These are phyloP conservation scores for Dorcus hopei DNA, from an alignment of 2,888 invertebrate genomes.

Conservation along the genomic window DNA sequence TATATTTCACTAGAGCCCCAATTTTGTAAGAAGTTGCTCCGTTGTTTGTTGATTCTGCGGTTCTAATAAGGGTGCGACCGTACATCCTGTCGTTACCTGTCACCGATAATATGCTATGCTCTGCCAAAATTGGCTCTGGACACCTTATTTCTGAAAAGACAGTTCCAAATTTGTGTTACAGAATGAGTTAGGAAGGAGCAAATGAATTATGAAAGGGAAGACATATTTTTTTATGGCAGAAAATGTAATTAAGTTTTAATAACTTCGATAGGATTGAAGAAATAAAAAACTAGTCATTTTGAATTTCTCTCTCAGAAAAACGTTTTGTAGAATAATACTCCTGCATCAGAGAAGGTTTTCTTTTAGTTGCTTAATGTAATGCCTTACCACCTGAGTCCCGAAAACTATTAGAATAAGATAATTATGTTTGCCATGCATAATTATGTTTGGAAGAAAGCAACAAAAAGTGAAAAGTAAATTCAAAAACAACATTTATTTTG, in stretches of 20 bases:
- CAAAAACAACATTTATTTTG: no score
- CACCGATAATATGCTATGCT: slow-evolving; percentile 82
- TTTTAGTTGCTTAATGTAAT: no score
- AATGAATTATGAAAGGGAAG: slow-evolving; percentile 3
- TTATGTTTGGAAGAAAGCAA: no score
- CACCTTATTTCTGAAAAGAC: slow-evolving; percentile 75
- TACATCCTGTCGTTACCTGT: slow-evolving; percentile 90
- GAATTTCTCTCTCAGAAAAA: no score
- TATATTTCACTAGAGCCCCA: slow-evolving; percentile 81
- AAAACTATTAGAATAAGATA: neutral
- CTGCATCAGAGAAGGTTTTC: no score
- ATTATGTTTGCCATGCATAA: neutral
- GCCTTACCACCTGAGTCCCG: no score
- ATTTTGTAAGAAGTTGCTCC: slow-evolving; percentile 78
- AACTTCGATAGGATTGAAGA: neutral
- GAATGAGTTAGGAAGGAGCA: no score
- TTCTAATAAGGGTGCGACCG: slow-evolving; percentile 77
- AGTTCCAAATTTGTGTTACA: no score
- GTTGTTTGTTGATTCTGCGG: slow-evolving; percentile 63
- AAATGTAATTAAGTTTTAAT: neutral
- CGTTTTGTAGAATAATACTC: no score
- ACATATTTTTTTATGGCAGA: slow-evolving; percentile 3
- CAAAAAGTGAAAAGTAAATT: no score
- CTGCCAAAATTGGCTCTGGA: slow-evolving; percentile 75
- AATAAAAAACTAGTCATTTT: no score